Conservation (phyloP, 2,113 vertebrate species). For the Hucho hucho region DNA sequence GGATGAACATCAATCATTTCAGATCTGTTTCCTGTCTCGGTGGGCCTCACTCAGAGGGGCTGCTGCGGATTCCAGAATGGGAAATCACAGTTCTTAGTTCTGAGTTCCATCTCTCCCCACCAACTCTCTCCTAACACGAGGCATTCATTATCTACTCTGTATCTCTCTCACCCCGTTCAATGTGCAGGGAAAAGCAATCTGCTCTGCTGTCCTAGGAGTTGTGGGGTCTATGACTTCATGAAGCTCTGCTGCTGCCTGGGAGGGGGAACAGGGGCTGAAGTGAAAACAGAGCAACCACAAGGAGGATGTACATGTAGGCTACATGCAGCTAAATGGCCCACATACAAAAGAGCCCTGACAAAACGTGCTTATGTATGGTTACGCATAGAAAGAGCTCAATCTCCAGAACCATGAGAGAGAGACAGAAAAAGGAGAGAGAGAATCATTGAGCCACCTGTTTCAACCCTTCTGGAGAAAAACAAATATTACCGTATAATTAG, state of each 20-base stretch:
- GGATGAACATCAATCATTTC: constrained; percentile 54
- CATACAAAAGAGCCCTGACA: too few species aligned
- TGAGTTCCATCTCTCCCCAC: not conserved
- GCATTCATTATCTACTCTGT: constrained; percentile 59
- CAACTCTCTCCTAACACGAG: constrained; percentile 44
- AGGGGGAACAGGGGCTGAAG: constrained; percentile 28
- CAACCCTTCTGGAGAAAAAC: too few species aligned
- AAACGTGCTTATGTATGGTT: too few species aligned
- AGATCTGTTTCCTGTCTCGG: constrained; percentile 19
- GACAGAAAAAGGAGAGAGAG: too few species aligned
- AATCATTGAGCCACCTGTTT: too few species aligned
- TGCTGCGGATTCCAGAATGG: not conserved
- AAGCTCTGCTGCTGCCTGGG: constrained; percentile 8
- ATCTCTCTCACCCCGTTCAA: constrained; percentile 32
- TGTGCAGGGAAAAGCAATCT: constrained; percentile 52
- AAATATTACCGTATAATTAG: too few species aligned
- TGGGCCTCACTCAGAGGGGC: not conserved
- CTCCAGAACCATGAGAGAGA: too few species aligned
- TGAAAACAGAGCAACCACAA: too few species aligned
- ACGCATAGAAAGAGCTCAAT: too few species aligned
- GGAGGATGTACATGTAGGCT: too few species aligned
- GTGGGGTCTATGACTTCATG: constrained; percentile 21
- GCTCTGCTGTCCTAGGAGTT: constrained; percentile 20
- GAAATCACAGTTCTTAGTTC: constrained; percentile 4
- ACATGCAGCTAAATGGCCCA: too few species aligned